Evolutionary conservation across 2,797 vertebrate species (phyloP).

Genomic region (Anabacerthia variegaticeps): DNA sequence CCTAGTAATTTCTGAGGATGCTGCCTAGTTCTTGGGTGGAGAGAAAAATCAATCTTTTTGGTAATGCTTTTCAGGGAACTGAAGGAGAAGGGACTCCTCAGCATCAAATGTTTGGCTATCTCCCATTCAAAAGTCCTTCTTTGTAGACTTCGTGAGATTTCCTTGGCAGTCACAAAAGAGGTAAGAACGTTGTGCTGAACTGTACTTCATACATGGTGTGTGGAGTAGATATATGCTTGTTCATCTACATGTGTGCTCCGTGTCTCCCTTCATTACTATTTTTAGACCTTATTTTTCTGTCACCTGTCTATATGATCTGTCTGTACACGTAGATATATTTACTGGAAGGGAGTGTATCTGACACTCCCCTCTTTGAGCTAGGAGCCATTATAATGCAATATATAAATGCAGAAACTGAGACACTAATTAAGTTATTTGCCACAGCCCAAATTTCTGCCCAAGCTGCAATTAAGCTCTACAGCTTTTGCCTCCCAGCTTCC

Average conservation of each 20-base stretch:
- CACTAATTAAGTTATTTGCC: background rate
- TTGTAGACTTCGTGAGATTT: conserved; percentile 61
- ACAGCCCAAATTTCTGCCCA: too few species aligned
- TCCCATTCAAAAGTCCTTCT: conserved; percentile 71
- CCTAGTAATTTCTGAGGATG: background rate
- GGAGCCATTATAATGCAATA: background rate
- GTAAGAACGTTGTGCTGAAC: conserved; percentile 48
- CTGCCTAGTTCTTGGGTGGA: background rate
- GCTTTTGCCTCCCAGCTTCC: background rate
- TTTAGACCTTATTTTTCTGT: background rate
- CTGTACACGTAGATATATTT: background rate
- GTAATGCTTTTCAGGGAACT: conserved; percentile 67
- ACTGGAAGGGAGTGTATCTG: background rate
- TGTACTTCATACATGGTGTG: rapidly evolving
- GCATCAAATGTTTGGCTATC: conserved; percentile 64
- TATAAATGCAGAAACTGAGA: background rate
- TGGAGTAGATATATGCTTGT: background rate
- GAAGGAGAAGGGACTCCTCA: conserved; percentile 71
- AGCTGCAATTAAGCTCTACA: background rate
- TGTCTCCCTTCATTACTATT: background rate
- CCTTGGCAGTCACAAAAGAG: conserved; percentile 70
- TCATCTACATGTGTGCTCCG: background rate
- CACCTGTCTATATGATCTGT: background rate
- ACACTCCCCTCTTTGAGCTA: background rate
- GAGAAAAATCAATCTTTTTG: background rate